These are phyloP conservation scores for Pseudochirops cupreus DNA, from an alignment of 2,797 vertebrate genomes.

Conservation along the genomic window DNA sequence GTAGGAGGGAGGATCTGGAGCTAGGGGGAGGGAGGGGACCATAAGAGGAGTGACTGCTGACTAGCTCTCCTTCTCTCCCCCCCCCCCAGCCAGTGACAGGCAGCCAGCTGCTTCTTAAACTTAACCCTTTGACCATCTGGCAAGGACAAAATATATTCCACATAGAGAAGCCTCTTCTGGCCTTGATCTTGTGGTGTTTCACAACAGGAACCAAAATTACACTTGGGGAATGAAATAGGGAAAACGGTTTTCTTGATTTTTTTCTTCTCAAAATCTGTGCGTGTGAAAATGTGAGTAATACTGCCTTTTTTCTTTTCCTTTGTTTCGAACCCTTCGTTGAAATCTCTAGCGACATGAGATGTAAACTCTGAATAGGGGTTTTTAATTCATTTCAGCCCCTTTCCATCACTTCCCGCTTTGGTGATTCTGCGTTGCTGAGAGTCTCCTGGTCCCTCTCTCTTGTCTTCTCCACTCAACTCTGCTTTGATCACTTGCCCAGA, in stretches of 20 bases:
- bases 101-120: constrained; percentile 73
- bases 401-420: neutral
- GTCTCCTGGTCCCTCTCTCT: neutral
- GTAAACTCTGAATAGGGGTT: neutral
- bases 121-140: constrained; percentile 71
- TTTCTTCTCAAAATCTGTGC: neutral
- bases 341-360: neutral
- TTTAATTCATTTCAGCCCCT: neutral
- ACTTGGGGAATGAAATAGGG: neutral
- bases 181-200: constrained; percentile 4
- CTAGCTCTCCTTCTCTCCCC: constrained; percentile 41
- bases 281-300: constrained; percentile 1
- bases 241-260: neutral
- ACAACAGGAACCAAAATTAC: neutral
- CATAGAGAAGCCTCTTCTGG: constrained; percentile 63
- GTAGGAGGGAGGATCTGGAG: constrained; percentile 72
- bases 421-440: neutral
- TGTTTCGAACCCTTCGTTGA: neutral
- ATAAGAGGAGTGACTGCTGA: constrained; percentile 70
- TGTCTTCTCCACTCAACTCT: neutral
- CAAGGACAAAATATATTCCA: constrained; percentile 53
- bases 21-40: constrained; percentile 74
- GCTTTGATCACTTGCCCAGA: neutral
- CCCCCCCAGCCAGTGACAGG: constrained; percentile 57
- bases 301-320: neutral